These are phyloP conservation scores for Dolichomitus sp. DNA, from an alignment of 2,888 invertebrate genomes.

Conservation along the genomic window DNA sequence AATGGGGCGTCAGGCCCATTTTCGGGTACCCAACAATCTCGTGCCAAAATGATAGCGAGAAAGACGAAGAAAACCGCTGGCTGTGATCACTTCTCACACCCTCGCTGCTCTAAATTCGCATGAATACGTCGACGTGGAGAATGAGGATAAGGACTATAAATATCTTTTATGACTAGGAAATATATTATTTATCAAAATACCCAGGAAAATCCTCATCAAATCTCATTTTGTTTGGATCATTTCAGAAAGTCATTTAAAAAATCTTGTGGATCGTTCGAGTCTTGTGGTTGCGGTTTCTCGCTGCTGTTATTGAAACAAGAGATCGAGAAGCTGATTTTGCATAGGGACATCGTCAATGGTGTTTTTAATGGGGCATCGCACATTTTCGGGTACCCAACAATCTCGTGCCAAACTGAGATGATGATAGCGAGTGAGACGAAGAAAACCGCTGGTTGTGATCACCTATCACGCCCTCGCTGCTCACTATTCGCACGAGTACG, in stretches of 20 bases:
- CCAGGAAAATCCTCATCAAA: not conserved
- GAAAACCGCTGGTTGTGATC: constrained; percentile 66
- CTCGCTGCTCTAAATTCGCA: constrained; percentile 22
- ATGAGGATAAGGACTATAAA: constrained; percentile 41
- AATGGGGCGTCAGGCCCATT: constrained; percentile 84
- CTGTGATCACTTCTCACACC: constrained; percentile 68
- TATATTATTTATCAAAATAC: not conserved
- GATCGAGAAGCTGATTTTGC: constrained; percentile 51
- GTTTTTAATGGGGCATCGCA: constrained; percentile 83
- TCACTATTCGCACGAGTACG: constrained; percentile 32
- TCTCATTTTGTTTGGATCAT: not conserved
- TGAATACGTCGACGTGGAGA: constrained; percentile 46
- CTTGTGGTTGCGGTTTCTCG: constrained; percentile 47
- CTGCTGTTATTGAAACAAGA: not conserved
- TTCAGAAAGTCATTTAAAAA: not conserved
- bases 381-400: constrained; percentile 77
- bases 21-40: constrained; percentile 74
- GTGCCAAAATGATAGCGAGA: constrained; percentile 8
- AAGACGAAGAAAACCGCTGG: constrained; percentile 30
- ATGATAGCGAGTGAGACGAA: constrained; percentile 26
- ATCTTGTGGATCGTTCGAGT: constrained; percentile 2
- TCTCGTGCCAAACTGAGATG: constrained; percentile 7
- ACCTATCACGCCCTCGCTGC: constrained; percentile 58
- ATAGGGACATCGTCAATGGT: constrained; percentile 80
- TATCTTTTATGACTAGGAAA: not conserved